These are phyloP conservation scores for Galaxea fascicularis DNA, from an alignment of 92 coral and sea anemone species.

Conservation along the genomic window DNA sequence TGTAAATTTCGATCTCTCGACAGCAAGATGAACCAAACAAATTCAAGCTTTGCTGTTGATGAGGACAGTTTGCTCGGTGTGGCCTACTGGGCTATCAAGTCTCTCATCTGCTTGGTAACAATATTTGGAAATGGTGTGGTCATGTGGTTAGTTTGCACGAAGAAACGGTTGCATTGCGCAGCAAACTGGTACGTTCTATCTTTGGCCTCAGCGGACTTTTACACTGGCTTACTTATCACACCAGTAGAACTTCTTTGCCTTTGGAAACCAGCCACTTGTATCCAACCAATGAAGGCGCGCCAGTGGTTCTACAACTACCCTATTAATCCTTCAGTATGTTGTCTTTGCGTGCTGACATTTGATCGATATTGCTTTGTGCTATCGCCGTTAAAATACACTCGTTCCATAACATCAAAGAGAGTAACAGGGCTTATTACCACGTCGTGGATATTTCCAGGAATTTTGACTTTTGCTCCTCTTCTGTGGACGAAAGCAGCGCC, in stretches of 20 bases:
- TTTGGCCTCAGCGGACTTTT: conserved; percentile 52
- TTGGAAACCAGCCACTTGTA: conserved; percentile 25
- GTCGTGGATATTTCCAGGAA: conserved; percentile 59
- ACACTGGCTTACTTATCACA: conserved; percentile 43
- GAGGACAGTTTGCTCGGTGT: not conserved
- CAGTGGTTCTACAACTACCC: conserved; percentile 62
- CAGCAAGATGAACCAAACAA: conserved; percentile 2
- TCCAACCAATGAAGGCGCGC: conserved; percentile 29
- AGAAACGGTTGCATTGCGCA: conserved; percentile 19
- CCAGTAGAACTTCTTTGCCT: conserved; percentile 50
- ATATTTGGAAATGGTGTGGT: conserved; percentile 56
- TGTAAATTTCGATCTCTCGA: not conserved
- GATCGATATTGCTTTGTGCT: conserved; percentile 72
- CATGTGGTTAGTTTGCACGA: conserved; percentile 40
- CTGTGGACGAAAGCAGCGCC: conserved; percentile 16
- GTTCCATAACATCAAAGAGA: conserved; percentile 31
- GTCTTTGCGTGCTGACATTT: conserved; percentile 66
- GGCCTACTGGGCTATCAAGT: conserved; percentile 24
- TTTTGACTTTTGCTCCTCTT: conserved; percentile 56
- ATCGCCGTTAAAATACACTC: conserved; percentile 58
- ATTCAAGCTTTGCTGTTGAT: not conserved
- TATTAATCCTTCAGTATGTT: conserved; percentile 70
- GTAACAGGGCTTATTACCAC: conserved; percentile 23
- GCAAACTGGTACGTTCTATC: conserved; percentile 56
- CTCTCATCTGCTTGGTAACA: conserved; percentile 15